Conservation (phyloP, 2,113 vertebrate genomes). For the Amblyornis subalaris region DNA sequence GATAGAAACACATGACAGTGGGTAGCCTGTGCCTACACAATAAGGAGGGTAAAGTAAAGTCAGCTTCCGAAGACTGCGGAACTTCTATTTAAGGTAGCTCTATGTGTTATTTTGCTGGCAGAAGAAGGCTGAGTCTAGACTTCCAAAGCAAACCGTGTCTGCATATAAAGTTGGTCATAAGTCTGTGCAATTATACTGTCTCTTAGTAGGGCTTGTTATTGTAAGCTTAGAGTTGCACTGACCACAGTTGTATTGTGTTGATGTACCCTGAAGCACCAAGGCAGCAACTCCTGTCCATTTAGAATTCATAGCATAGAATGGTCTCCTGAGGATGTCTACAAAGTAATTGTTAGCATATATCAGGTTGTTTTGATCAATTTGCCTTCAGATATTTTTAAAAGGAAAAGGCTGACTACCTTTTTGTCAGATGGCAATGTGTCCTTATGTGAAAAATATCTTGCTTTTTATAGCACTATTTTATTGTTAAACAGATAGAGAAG, state of each 20-base stretch:
- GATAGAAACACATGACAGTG: not conserved
- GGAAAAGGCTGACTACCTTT: not conserved
- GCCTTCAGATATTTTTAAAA: constrained; percentile 37
- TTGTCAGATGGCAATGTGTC: not conserved
- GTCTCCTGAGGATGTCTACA: not conserved
- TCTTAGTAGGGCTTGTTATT: constrained; percentile 10
- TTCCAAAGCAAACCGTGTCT: not conserved
- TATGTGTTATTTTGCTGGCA: not conserved
- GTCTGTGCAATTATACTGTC: not conserved
- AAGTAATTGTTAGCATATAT: constrained; percentile 26
- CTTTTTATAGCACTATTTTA: not conserved
- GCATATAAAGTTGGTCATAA: not conserved
- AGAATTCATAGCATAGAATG: not conserved
- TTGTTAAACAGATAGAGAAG: not conserved
- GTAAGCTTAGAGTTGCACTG: not conserved
- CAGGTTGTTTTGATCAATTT: constrained; percentile 44
- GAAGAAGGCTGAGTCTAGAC: not conserved
- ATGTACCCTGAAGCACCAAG: not conserved
- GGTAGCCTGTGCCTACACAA: not conserved
- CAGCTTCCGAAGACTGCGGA: not conserved
- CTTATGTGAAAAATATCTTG: not conserved
- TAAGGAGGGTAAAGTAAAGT: not conserved
- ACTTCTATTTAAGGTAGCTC: not conserved
- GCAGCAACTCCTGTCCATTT: not conserved
- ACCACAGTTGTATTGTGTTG: not conserved